Evolutionary conservation across 1,140 invertebrate genomes (phyloP).

Genomic region (Epicauta chinensis): DNA sequence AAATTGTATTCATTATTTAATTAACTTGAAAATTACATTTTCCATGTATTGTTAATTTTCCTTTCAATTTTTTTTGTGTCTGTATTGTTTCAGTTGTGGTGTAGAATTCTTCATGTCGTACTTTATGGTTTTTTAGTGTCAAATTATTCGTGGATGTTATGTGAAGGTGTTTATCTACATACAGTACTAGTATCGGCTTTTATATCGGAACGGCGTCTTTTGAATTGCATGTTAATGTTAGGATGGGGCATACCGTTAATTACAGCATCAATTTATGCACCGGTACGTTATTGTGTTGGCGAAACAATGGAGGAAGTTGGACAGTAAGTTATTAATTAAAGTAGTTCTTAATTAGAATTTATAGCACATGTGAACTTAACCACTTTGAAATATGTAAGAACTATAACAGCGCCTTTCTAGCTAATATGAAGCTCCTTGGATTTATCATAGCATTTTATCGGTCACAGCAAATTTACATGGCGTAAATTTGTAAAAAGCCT

Average conservation of each 20-base stretch:
- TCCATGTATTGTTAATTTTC: too few relatives aligned
- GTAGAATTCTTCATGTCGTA: slow-evolving; percentile 74
- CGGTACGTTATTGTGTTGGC: slow-evolving; percentile 50
- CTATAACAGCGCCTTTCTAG: too few relatives aligned
- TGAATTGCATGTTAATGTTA: slow-evolving; percentile 73
- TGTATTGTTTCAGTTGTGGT: slow-evolving; percentile 58
- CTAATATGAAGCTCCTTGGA: too few relatives aligned
- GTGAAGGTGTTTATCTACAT: slow-evolving; percentile 89
- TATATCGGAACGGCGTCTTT: slow-evolving; percentile 75
- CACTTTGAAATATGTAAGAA: too few relatives aligned
- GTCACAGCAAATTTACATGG: too few relatives aligned
- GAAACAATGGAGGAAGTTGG: slow-evolving; percentile 46
- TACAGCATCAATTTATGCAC: slow-evolving; percentile 61
- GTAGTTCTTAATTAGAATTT: too few relatives aligned
- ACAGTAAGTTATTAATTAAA: slow-evolving; percentile 61
- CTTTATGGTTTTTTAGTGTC: slow-evolving; percentile 85
- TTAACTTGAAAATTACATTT: too few relatives aligned
- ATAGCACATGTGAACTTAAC: too few relatives aligned
- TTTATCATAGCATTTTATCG: too few relatives aligned
- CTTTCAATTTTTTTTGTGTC: too few relatives aligned
- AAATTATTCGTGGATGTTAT: slow-evolving; percentile 95
- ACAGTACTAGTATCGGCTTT: slow-evolving; percentile 88
- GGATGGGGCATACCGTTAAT: slow-evolving; percentile 80
- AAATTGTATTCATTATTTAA: too few relatives aligned
- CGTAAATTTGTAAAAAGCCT: too few relatives aligned